These are phyloP conservation scores for Sebastes schlegelii DNA, from an alignment of 2,113 vertebrate genomes.

Conservation along the genomic window DNA sequence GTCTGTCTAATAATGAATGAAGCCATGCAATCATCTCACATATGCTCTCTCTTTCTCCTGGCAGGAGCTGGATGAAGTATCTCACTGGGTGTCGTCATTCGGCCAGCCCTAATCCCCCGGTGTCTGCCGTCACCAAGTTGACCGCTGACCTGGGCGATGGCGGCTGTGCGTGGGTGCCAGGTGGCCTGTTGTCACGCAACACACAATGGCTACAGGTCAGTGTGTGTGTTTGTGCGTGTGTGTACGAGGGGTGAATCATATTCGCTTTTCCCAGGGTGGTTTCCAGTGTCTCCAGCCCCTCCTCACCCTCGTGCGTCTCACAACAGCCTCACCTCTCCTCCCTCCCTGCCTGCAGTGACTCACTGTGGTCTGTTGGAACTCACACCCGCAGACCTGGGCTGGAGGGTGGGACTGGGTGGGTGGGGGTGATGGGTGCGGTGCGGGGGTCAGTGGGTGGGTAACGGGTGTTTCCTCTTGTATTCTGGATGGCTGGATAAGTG, in stretches of 20 bases:
- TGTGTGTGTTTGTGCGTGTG: conserved; percentile 27
- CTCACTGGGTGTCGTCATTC: conserved; percentile 56
- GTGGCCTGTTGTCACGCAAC: conserved; percentile 57
- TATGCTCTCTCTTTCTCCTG: conserved; percentile 29
- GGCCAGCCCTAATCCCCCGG: conserved; percentile 28
- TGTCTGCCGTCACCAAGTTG: conserved; percentile 59
- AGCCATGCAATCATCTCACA: conserved; percentile 50
- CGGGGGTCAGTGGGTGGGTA: conserved; percentile 61
- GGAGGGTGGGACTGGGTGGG: conserved; percentile 36
- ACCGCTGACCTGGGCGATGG: conserved; percentile 63
- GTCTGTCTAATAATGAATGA: conserved; percentile 48
- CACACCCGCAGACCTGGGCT: conserved; percentile 45
- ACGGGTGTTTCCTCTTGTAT: conserved; percentile 60
- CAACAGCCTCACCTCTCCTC: conserved; percentile 45
- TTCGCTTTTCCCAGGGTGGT: conserved; percentile 57
- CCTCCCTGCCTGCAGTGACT: conserved; percentile 62
- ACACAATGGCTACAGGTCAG: conserved; percentile 37
- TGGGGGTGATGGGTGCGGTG: conserved; percentile 28
- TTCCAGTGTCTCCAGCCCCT: conserved; percentile 53
- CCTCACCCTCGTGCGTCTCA: conserved; percentile 34
- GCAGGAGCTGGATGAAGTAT: conserved; percentile 40
- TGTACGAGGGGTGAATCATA: conserved; percentile 27
- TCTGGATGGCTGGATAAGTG: conserved; percentile 51
- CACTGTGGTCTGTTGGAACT: conserved; percentile 41
- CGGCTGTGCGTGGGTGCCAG: conserved; percentile 49